Evolutionary conservation across 2,113 vertebrate genomes (phyloP), one percentile per base, ranked within the genome.

Genomic region (Perognathus longimembris): DNA sequence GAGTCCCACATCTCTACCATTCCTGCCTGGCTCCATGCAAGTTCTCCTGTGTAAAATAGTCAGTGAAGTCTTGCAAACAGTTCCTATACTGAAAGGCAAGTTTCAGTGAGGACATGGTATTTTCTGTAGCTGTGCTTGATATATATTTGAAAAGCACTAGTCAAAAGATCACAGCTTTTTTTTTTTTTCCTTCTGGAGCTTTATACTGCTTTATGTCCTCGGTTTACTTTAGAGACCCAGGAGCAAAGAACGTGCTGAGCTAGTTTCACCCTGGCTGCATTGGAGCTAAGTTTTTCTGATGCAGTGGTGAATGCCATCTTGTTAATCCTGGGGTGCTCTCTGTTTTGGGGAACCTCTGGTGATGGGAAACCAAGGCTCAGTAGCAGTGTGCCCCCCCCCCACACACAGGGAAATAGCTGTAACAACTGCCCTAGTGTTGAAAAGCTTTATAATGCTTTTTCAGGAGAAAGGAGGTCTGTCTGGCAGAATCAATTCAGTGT

Each of bases 201-300:
- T 94, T 78, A 77, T 78, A 88, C 11, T 86, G 40, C 22, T 4
- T n/a, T 42, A 0, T 95, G 40, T 90, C 26, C 69, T 91, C 32
- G 15, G 42, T 83, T 89, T 79, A 75, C 57, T 80, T 85, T 82
- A 20, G 6, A 59, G 26, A 59, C 88, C 59, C 15, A 69, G 57
- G 66, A 90, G 54, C 75, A 70, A 64, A 38, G 79, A 78, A 64
- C 45, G 38, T 79, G 64, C 86, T 84, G 80, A 91, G 45, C 38
- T 54, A 63, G 30, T 59, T 92, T 91, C 40, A 69, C 45, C 7
- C n/a, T n/a, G 79, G 28, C 14, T 57, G 69, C 57, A 45, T 38
- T 69, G 81, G 69, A n/a, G 30, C 78, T 83, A 64, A 40, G 42
- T 66, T 66, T 94, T 91, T 42, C 59, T 82, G 54, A 93, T 85